These are phyloP conservation scores for Labrus mixtus DNA, from an alignment of 2,113 vertebrate genomes.

Conservation along the genomic window DNA sequence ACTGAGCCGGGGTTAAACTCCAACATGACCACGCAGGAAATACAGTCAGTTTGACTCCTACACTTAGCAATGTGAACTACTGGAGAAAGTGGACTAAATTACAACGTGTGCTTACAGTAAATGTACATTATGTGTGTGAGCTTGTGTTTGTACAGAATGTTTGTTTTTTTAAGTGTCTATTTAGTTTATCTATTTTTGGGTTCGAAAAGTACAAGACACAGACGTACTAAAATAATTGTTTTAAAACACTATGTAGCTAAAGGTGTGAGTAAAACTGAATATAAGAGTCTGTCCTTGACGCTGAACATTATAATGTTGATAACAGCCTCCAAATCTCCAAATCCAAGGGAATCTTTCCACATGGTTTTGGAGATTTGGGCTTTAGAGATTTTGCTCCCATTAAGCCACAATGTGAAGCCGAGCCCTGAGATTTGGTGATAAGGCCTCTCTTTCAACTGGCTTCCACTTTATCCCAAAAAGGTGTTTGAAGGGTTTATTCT, in stretches of 20 bases:
- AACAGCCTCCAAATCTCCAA: not conserved
- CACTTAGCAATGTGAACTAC: not conserved
- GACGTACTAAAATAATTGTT: not conserved
- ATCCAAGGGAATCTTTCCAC: not conserved
- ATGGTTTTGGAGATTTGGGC: not conserved
- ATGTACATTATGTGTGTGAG: conserved; percentile 37
- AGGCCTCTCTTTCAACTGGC: not conserved
- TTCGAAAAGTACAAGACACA: not conserved
- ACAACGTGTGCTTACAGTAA: not conserved
- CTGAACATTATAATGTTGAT: not conserved
- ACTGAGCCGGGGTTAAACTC: conserved; percentile 20
- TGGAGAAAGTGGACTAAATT: conserved; percentile 10
- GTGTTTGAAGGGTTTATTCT: not conserved
- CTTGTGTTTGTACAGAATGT: conserved; percentile 33
- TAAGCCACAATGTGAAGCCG: not conserved
- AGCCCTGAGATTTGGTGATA: not conserved
- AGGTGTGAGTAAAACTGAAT: not conserved
- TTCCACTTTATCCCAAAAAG: not conserved
- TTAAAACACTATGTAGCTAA: not conserved
- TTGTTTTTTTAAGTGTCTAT: not conserved
- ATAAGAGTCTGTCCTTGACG: not conserved
- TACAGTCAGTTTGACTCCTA: not conserved
- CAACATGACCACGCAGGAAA: not conserved
- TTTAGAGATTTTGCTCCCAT: not conserved
- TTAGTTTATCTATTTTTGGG: not conserved